These are phyloP conservation scores for Dolichopus griseipennis DNA, from an alignment of 2,888 invertebrate species.

Conservation along the genomic window DNA sequence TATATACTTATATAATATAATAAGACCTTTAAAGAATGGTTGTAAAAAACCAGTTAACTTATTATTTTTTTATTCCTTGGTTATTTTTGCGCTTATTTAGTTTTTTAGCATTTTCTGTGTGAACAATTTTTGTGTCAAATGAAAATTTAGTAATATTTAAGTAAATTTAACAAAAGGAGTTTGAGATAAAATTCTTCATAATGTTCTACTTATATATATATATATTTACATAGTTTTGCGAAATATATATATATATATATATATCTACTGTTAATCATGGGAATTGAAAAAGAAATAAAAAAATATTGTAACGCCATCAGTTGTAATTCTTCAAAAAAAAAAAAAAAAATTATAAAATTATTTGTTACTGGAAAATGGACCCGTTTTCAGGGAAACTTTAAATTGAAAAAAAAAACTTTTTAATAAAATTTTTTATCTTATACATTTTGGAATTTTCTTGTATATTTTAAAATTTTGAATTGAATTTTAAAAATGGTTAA, in stretches of 20 bases:
- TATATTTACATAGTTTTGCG: not conserved
- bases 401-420: too few species aligned
- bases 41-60: too few species aligned
- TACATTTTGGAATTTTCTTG: too few species aligned
- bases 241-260: not conserved
- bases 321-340: too few species aligned
- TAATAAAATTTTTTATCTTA: too few species aligned
- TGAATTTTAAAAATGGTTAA: too few species aligned
- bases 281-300: not conserved
- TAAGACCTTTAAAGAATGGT: not conserved
- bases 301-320: not conserved
- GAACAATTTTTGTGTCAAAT: not conserved
- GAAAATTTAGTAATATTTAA: not conserved
- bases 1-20: not conserved
- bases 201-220: too few species aligned
- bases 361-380: too few species aligned
- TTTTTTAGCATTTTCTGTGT: not conserved
- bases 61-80: not conserved
- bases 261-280: not conserved
- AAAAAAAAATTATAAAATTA: too few species aligned
- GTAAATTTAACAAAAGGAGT: not conserved
- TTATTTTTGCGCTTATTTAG: not conserved
- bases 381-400: too few species aligned
- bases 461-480: too few species aligned
- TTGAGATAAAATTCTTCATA: too few species aligned